Evolutionary conservation across 2,113 vertebrate species (phyloP).

Genomic region (Nansenia antarctica): DNA sequence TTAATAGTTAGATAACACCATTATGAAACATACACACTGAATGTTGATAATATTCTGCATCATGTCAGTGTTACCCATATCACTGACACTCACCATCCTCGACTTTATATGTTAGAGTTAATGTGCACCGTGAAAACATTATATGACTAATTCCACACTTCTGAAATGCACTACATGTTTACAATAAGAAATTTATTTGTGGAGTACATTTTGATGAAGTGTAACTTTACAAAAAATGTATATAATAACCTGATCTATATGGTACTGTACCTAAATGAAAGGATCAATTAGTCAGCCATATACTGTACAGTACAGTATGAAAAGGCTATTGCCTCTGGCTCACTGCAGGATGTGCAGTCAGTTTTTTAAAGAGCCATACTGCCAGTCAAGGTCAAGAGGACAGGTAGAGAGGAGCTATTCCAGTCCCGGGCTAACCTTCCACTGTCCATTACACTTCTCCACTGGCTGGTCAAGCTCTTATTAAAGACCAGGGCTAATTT

Average conservation of each 20-base stretch:
- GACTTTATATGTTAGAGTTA: background rate
- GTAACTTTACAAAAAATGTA: background rate
- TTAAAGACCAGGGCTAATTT: slow-evolving; percentile 70
- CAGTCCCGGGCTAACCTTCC: slow-evolving; percentile 46
- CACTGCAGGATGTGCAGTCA: slow-evolving; percentile 68
- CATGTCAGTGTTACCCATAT: background rate
- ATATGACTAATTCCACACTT: background rate
- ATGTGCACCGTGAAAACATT: background rate
- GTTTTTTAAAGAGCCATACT: slow-evolving; percentile 69
- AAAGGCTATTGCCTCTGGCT: slow-evolving; percentile 58
- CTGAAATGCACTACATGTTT: background rate
- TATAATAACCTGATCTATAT: background rate
- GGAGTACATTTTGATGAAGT: background rate
- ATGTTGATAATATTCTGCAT: background rate
- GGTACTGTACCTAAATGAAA: slow-evolving; percentile 13
- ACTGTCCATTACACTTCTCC: slow-evolving; percentile 61
- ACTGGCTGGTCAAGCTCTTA: slow-evolving; percentile 60
- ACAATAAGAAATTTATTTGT: no score
- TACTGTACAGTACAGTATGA: slow-evolving; percentile 16
- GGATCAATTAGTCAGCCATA: slow-evolving; percentile 66
- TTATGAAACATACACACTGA: background rate
- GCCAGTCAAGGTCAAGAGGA: slow-evolving; percentile 71
- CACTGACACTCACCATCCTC: no score
- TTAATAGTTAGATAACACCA: background rate
- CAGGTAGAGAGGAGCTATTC: slow-evolving; percentile 48